Percentiles rank a stretch among this genome's conserved stretches.
Conservation (phyloP, 2,888 invertebrate species). For the Stegophylla sp. region DNA sequence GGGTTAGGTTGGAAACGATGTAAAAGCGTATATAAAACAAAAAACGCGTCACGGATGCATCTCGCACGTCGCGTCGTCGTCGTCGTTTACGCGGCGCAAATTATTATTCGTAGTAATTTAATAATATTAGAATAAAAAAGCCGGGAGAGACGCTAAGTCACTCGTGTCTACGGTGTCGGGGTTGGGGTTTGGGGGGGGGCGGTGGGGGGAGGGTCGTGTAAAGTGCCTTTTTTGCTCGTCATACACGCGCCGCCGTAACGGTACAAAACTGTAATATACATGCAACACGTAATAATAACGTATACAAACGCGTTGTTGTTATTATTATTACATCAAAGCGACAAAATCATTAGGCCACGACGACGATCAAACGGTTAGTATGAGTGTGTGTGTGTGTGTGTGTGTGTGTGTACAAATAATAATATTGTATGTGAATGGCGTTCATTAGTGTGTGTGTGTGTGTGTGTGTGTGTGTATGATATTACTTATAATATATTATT, state of each 20-base stretch:
- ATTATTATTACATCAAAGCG: constrained; percentile 32
- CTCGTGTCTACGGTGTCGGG: too few species aligned
- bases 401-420: neutral
- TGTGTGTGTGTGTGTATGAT: neutral
- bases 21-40: too few species aligned
- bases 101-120: too few species aligned
- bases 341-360: constrained; percentile 26
- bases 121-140: too few species aligned
- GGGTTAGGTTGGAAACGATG: too few species aligned
- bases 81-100: too few species aligned
- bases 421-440: too few species aligned
- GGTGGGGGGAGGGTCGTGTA: neutral
- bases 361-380: constrained; percentile 46
- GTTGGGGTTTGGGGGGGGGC: too few species aligned
- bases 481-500: neutral
- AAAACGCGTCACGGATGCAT: too few species aligned
- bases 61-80: too few species aligned
- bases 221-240: neutral
- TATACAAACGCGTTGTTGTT: neutral
- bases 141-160: too few species aligned
- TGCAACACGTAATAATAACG: neutral
- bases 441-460: neutral
- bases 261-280: too few species aligned
- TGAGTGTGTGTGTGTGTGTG: neutral
- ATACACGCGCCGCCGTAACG: neutral